phyloP scores from a whole-genome alignment of 1,140 invertebrate genomes.

The Drosophila nebulosa region DNA sequence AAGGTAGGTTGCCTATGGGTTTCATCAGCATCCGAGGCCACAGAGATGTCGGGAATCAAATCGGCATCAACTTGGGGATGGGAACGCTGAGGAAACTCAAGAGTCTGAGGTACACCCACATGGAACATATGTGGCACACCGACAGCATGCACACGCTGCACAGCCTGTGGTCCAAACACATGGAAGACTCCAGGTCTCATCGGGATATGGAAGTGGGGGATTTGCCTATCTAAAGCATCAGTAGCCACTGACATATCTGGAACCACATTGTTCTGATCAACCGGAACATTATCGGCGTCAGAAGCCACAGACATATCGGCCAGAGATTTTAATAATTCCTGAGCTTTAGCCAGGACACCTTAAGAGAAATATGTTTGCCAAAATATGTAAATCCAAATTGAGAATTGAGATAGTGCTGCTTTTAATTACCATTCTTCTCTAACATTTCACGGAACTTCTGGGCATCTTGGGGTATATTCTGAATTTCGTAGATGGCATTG shows the following conservation, averaged over 20 bases:
- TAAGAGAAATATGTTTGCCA: background rate
- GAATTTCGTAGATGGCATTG: conserved; percentile 28
- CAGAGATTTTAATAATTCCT: conserved; percentile 9
- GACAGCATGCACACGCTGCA: background rate
- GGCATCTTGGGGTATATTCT: background rate
- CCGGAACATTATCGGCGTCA: conserved; percentile 25
- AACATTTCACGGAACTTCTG: background rate
- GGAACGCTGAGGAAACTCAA: background rate
- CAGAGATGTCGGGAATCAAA: conserved; percentile 47
- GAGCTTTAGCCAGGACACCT: background rate
- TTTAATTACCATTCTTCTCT: background rate
- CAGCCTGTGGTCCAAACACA: background rate
- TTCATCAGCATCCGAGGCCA: conserved; percentile 49
- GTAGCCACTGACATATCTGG: conserved; percentile 34
- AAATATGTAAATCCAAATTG: background rate
- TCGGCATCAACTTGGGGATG: background rate
- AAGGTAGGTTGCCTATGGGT: conserved; percentile 5
- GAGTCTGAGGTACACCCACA: background rate
- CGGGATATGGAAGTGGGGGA: background rate
- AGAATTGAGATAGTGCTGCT: too few relatives aligned
- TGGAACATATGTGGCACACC: background rate
- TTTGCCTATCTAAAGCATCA: conserved; percentile 12
- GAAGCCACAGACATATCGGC: conserved; percentile 36
- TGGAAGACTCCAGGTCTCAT: background rate
- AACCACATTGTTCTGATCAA: conserved; percentile 17